phyloP scores from a whole-genome alignment of 2,113 vertebrate species.

The Ochotona curzoniae region DNA sequence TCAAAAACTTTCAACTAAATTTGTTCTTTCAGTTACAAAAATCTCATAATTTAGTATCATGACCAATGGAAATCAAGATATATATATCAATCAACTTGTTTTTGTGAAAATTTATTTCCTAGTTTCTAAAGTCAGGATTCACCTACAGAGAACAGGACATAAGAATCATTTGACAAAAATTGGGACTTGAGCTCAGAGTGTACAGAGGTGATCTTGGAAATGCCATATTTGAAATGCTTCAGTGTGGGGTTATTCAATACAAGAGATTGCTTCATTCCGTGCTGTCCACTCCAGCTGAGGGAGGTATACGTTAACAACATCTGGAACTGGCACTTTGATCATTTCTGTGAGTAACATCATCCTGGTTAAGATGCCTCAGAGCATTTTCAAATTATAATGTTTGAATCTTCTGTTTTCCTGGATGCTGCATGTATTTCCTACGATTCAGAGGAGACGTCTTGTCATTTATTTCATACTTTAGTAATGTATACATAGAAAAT shows the following conservation, averaged over 20 bases:
- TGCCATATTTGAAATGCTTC: constrained; percentile 69
- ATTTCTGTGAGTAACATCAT: neutral
- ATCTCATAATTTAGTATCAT: neutral
- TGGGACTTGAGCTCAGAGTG: constrained; percentile 67
- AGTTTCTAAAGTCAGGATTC: constrained; percentile 49
- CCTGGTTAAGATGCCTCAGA: neutral
- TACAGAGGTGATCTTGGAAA: constrained; percentile 58
- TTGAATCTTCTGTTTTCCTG: neutral
- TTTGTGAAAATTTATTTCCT: constrained; percentile 58
- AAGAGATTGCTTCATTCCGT: constrained; percentile 67
- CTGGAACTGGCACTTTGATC: neutral
- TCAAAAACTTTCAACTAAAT: constrained; percentile 38
- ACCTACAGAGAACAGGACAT: constrained; percentile 29
- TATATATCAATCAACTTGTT: constrained; percentile 60
- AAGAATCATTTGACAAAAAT: constrained; percentile 46
- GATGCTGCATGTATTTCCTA: neutral
- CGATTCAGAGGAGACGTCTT: neutral
- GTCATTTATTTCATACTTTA: neutral
- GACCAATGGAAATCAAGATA: constrained; percentile 17
- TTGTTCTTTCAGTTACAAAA: constrained; percentile 44
- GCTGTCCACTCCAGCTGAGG: neutral
- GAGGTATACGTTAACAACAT: constrained; percentile 20
- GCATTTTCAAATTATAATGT: neutral
- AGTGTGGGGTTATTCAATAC: constrained; percentile 60
- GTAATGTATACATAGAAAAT: neutral